A percentile compares a stretch with the other conserved stretches of the same genome.
Conservation (phyloP, 2,113 vertebrate genomes). For the Thermophis baileyi region DNA sequence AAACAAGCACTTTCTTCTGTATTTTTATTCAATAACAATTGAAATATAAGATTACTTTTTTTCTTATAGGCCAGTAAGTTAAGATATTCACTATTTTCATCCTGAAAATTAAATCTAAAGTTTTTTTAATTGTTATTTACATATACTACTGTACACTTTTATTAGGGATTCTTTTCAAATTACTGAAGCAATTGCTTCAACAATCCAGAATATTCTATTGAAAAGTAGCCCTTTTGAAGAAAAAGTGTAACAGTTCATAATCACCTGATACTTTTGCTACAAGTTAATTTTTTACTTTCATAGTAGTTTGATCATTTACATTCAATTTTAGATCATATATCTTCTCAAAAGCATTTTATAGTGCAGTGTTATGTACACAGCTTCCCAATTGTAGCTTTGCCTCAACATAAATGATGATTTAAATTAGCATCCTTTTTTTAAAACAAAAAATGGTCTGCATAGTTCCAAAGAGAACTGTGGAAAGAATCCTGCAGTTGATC, state of each 20-base stretch:
- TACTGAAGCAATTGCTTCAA: not conserved
- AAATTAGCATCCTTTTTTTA: not conserved
- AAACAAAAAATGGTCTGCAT: not conserved
- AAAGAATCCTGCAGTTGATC: not conserved
- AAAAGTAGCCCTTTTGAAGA: not conserved
- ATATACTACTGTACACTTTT: not conserved
- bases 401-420: not conserved
- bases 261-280: not conserved
- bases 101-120: not conserved
- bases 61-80: not conserved
- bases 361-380: not conserved
- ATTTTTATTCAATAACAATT: not conserved
- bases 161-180: not conserved
- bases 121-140: not conserved
- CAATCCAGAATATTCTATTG: not conserved
- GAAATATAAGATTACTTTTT: not conserved
- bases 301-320: not conserved
- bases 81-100: too few species aligned
- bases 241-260: not conserved
- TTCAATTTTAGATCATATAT: not conserved
- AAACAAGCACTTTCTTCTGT: not conserved
- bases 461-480: not conserved
- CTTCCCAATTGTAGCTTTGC: not conserved
- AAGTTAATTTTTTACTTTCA: not conserved
- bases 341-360: not conserved